phyloP scores from a whole-genome alignment of 2,113 vertebrate genomes.

The Tragelaphus scriptus region DNA sequence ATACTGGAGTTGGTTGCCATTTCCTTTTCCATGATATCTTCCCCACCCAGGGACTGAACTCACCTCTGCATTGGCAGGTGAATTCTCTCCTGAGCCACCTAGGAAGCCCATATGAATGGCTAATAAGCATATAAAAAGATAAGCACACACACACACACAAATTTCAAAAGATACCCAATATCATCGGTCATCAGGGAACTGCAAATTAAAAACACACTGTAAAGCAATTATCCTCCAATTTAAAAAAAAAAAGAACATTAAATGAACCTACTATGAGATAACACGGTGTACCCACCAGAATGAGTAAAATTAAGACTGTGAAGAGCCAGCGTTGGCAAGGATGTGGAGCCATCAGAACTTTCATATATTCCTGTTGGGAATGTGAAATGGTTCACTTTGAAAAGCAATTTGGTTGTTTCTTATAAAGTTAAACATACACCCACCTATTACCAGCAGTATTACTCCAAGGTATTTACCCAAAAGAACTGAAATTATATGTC shows the following conservation, averaged over 20 bases:
- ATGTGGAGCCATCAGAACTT: not conserved
- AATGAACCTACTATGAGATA: not conserved
- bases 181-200: not conserved
- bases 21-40: not conserved
- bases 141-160: not conserved
- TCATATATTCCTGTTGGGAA: not conserved
- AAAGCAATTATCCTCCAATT: not conserved
- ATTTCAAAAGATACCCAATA: not conserved
- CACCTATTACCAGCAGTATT: not conserved
- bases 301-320: not conserved
- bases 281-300: not conserved
- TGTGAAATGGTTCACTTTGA: not conserved
- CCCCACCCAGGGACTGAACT: not conserved
- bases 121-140: not conserved
- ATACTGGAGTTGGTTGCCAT: not conserved
- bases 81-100: not conserved
- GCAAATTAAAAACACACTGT: not conserved
- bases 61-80: not conserved
- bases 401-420: not conserved
- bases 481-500: not conserved
- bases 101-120: not conserved
- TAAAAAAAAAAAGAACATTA: not conserved
- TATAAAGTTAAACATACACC: not conserved
- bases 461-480: not conserved
- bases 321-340: not conserved